Conservation (phyloP, 2,797 vertebrate genomes). For the Lacerta viridis region DNA sequence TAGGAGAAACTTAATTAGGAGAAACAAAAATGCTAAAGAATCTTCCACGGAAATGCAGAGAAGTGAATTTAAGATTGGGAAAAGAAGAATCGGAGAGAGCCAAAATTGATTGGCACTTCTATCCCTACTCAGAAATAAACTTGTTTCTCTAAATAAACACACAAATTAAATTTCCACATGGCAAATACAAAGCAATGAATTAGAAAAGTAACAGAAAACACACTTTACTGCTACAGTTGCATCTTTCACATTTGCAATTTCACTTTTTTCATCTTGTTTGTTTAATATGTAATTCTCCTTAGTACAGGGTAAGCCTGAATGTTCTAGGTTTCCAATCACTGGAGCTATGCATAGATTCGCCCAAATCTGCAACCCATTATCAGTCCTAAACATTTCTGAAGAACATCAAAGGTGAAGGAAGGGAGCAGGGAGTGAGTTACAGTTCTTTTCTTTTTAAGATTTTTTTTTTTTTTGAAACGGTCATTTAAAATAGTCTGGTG, state of each 20-base stretch:
- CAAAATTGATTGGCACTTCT: no score
- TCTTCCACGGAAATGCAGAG: no score
- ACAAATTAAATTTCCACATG: constrained; percentile 9
- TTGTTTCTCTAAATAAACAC: not conserved
- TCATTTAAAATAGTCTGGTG: constrained; percentile 49
- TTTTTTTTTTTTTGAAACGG: constrained; percentile 34
- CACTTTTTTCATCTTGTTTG: not conserved
- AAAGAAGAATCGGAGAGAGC: no score
- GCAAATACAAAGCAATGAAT: not conserved
- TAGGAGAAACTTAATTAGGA: no score
- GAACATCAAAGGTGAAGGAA: constrained; percentile 34
- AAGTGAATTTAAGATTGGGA: no score
- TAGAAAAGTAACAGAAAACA: not conserved
- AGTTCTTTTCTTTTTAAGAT: constrained; percentile 5
- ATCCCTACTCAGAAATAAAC: no score
- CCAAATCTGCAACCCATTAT: not conserved
- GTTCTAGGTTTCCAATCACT: not conserved
- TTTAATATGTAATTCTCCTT: not conserved
- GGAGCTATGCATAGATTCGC: not conserved
- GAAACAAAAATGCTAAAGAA: no score
- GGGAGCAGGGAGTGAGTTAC: not conserved
- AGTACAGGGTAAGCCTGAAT: not conserved
- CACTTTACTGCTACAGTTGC: not conserved
- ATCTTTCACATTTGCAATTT: not conserved
- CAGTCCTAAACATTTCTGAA: not conserved